phyloP scores from a whole-genome alignment of 2,888 invertebrate species.

The Eilema griseolum region DNA sequence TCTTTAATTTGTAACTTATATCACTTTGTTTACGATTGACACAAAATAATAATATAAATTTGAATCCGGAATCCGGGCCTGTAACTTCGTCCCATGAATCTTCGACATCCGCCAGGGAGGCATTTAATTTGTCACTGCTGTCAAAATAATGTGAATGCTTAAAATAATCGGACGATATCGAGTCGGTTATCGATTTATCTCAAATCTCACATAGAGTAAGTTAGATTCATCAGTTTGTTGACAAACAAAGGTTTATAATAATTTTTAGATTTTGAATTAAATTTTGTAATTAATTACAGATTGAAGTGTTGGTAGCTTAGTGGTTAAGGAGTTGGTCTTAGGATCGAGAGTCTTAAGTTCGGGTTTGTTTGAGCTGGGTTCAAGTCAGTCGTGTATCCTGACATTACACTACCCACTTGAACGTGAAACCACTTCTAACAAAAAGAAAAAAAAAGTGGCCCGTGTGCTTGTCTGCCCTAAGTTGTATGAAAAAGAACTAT shows the following conservation, averaged over 20 bases:
- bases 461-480: too few species aligned
- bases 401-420: too few species aligned
- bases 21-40: constrained; percentile 27
- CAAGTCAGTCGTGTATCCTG: too few species aligned
- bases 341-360: too few species aligned
- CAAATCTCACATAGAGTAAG: background rate
- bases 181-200: constrained; percentile 46
- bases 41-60: constrained; percentile 66
- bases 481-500: too few species aligned
- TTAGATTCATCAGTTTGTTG: background rate
- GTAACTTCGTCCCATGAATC: constrained; percentile 70
- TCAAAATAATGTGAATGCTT: constrained; percentile 78
- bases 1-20: constrained; percentile 32
- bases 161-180: constrained; percentile 70
- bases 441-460: too few species aligned
- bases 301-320: too few species aligned
- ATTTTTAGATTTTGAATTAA: background rate
- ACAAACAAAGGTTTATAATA: background rate
- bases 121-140: constrained; percentile 79
- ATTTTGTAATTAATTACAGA: background rate
- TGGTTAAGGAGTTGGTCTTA: too few species aligned
- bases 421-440: too few species aligned
- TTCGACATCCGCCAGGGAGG: constrained; percentile 75
- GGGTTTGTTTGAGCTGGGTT: too few species aligned
- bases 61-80: constrained; percentile 61